These are phyloP conservation scores for Crossocerus cetratus DNA, from an alignment of 2,888 invertebrate species.

Conservation along the genomic window DNA sequence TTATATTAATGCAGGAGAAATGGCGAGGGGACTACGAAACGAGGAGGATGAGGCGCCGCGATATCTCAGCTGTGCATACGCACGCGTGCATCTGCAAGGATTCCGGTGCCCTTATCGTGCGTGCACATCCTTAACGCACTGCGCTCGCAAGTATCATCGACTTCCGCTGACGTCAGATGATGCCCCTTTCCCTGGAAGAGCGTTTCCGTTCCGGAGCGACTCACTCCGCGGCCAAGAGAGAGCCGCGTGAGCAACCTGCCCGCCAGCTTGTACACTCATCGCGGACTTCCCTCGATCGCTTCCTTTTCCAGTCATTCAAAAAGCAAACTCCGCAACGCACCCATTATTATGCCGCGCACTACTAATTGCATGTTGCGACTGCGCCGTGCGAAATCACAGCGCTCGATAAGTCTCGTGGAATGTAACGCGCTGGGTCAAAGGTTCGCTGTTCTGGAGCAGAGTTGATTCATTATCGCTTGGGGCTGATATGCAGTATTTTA, in stretches of 20 bases:
- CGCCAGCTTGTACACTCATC: neutral
- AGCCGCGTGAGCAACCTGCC: slow-evolving; percentile 12
- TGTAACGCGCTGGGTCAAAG: slow-evolving; percentile 18
- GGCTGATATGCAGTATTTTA: slow-evolving; percentile 17
- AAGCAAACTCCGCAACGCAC: neutral
- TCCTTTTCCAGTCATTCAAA: neutral
- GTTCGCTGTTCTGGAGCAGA: slow-evolving; percentile 9
- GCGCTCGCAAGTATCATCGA: slow-evolving; percentile 50
- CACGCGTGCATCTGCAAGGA: slow-evolving; percentile 35
- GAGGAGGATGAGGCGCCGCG: neutral
- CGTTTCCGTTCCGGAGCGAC: slow-evolving; percentile 46
- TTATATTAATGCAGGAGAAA: slow-evolving; percentile 9
- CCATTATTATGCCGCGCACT: neutral
- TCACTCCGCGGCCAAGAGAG: neutral
- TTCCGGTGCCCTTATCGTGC: slow-evolving; percentile 52
- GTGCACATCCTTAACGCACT: slow-evolving; percentile 47
- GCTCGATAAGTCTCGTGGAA: neutral
- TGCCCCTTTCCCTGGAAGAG: slow-evolving; percentile 40
- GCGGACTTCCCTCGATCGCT: slow-evolving; percentile 9
- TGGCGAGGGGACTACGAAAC: slow-evolving; percentile 25
- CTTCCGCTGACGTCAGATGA: slow-evolving; percentile 56
- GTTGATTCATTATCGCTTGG: slow-evolving; percentile 5
- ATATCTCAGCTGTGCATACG: slow-evolving; percentile 7
- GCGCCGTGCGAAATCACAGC: too few relatives aligned
- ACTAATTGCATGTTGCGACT: neutral